A percentile compares a stretch with the other conserved stretches of the same genome.
Evolutionary conservation across 2,113 vertebrate genomes (phyloP).

Genomic region (Apodemus sylvaticus): DNA sequence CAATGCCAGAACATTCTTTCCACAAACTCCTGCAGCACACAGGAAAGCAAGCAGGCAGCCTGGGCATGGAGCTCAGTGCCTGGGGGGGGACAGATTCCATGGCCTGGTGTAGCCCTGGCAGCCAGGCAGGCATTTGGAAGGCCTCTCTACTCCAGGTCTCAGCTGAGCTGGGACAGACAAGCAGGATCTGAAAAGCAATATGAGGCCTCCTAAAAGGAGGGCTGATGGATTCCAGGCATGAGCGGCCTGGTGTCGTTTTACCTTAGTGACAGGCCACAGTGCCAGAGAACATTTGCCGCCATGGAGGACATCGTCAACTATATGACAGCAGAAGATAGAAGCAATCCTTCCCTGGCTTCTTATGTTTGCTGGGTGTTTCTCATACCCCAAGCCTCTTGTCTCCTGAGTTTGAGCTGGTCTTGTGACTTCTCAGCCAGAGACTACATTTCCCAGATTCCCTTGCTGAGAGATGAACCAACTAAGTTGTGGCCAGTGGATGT

Average conservation of each 20-base stretch:
- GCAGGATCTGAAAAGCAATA: background rate
- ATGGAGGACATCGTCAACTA: background rate
- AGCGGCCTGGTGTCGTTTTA: background rate
- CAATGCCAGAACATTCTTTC: constrained; percentile 69
- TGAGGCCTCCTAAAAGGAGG: background rate
- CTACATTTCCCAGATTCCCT: background rate
- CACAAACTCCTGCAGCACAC: constrained; percentile 53
- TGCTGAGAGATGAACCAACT: background rate
- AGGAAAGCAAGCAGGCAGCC: constrained; percentile 40
- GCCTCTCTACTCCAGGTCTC: background rate
- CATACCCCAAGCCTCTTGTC: background rate
- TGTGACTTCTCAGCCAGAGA: background rate
- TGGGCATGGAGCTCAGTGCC: background rate
- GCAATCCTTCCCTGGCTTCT: background rate
- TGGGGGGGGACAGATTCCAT: background rate
- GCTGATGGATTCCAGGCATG: background rate
- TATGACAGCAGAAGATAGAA: background rate
- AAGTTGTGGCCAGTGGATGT: background rate
- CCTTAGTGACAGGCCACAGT: background rate
- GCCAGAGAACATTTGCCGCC: background rate
- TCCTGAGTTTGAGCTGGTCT: background rate
- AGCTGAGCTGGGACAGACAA: background rate
- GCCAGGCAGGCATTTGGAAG: background rate
- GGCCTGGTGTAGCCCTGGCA: background rate
- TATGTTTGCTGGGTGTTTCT: background rate